Conservation (phyloP, 2,113 vertebrate genomes). For the Argyrosomus japonicus region DNA sequence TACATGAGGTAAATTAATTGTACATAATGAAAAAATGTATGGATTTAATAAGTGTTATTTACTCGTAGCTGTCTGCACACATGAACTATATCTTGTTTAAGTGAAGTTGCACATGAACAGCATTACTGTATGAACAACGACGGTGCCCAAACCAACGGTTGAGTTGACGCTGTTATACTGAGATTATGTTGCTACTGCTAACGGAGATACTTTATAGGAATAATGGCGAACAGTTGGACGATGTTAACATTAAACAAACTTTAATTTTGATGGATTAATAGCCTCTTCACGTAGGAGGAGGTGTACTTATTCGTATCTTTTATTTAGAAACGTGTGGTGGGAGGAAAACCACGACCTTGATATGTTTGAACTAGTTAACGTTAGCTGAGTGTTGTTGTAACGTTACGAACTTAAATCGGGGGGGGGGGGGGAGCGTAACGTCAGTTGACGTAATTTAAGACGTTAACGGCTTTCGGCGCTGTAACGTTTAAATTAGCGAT, state of each 20-base stretch:
- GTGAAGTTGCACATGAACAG: not conserved
- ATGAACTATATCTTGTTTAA: too few relatives aligned
- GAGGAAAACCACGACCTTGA: not conserved
- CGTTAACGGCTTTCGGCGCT: not conserved
- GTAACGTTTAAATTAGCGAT: not conserved
- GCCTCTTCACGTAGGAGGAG: not conserved
- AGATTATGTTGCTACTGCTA: not conserved
- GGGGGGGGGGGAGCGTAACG: too few relatives aligned
- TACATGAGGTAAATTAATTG: not conserved
- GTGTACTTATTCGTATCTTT: not conserved
- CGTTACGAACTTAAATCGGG: too few relatives aligned
- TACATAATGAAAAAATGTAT: not conserved
- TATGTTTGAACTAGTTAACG: not conserved
- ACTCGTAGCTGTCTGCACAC: too few relatives aligned
- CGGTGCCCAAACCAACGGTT: not conserved
- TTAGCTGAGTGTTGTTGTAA: too few relatives aligned
- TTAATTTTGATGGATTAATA: not conserved
- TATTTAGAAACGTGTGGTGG: not conserved
- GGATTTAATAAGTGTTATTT: too few relatives aligned
- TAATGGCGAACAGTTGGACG: not conserved
- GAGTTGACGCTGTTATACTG: not conserved
- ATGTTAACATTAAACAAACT: not conserved
- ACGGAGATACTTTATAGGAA: not conserved
- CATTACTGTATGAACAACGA: not conserved
- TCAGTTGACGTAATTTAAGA: too few relatives aligned